Base-by-base conservation (phyloP, 1,140 invertebrate species). In the Drosophila takahashii region DNA sequence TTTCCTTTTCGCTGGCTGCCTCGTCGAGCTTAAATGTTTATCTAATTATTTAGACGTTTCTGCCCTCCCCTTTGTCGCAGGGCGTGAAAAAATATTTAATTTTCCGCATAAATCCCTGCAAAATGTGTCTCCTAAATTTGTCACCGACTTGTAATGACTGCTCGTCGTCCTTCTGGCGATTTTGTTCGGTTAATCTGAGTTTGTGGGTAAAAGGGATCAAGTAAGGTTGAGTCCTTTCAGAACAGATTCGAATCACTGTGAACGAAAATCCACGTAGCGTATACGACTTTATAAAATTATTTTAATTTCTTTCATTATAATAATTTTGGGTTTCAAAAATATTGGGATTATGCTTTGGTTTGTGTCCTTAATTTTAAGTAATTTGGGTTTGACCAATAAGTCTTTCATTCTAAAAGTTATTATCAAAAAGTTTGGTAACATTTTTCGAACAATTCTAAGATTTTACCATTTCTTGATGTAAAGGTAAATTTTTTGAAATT, bases 31-130 rank as follows among this genome's bases (percentile, higher is more conserved):
- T 79, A 81, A 86, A 86, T 81, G 83, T 79, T 81, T 86, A 86
- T 86, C 81, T 83, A 86, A 86, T 86, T 85, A 85, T 85, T 87
- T 87, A 64, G 81, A 81, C 79, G 69, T 87, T 78, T 57, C 50
- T 53, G 8, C 41, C 45, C 56, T 29, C 52, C 51, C 29, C 1
- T 9, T 8, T 32, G 1, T 32, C 9, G 2, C 29, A 32, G 69
- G 65, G 58, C 39, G 44, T 54, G 62, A 60, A 83, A 72, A 48
- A 74, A 69, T 57, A 84, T 84, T 81, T 73, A 73, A 75, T 78
- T 85, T 74, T 22, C 50, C 45, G 77, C 42, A 81, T 72, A 85
- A 85, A 77, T 85, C 77, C 51, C 48, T 48, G 65, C 47, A 10
- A 66, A 52, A 54, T 62, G 41, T 45, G 45, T 18, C n/a, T 41